Evolutionary conservation across 2,888 invertebrate species (phyloP), one percentile per base, ranked within the genome.

Genomic region (Megastigmus dorsalis): DNA sequence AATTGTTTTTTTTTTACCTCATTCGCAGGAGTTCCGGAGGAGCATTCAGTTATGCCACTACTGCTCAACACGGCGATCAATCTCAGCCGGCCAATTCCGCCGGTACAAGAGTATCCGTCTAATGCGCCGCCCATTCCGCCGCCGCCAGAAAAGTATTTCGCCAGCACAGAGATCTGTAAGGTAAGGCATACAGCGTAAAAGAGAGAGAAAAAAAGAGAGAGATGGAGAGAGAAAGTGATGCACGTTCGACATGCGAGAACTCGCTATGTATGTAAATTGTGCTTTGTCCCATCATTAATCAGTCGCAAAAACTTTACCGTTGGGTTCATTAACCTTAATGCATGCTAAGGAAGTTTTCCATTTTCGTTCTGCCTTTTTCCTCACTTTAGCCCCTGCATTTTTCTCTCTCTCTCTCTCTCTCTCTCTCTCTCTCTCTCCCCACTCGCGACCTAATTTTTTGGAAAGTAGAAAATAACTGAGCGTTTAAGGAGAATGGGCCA

Each of bases 141-240:
- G 73, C 92, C 92, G 50, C 91, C 92, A 72, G 92, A 92, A 86
- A 91, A 92, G 88, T 93, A 93, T 89, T 93, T 93, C 89, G 93
- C 93, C 79, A 92, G 93, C 80, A 92, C 93, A 77, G 92, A 93
- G 88, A 92, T 93, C 82, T 84, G 85, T 77, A 86, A 86, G 87
- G 87, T 87, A 80, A 85, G 86, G 81, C 74, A n/a, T n/a, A n/a
- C n/a, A n/a, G n/a, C n/a, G n/a, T n/a, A 23, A 71, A 5, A 62
- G 15, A 41, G 15, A 45, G 3, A 67, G 23, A 67, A 43, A 63
- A 15, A 1, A n/a, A 9, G 36, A 5, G 2, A 36, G 36, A 59
- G 3, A 36, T 0, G 74, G 57, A 7, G 1, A 2, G 26, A 28
- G 5, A 45, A 0, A 74, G 63, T 23, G 74, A 76, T 66, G 74